Percentiles rank a stretch among this genome's conserved stretches.
These are phyloP conservation scores for Ormyrus rosae DNA, from an alignment of 2,888 invertebrate species.

Conservation along the genomic window DNA sequence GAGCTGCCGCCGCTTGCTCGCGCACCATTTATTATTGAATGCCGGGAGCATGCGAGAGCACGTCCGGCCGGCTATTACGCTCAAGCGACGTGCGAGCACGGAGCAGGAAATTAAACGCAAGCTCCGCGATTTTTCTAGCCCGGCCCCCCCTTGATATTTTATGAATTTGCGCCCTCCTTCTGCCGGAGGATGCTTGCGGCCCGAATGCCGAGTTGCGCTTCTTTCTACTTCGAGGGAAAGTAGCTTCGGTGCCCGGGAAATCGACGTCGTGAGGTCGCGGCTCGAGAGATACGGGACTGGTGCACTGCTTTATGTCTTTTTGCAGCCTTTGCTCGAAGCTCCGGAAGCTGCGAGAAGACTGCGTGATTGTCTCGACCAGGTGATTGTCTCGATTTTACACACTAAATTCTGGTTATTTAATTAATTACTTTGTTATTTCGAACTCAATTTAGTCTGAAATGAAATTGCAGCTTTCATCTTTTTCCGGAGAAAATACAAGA, in stretches of 20 bases:
- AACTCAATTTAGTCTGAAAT: no score
- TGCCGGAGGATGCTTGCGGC: no score
- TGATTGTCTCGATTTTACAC: no score
- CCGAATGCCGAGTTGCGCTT: no score
- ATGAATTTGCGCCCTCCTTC: slow-evolving; percentile 54
- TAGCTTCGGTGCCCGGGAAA: not conserved
- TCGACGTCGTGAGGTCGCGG: no score
- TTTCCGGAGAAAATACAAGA: no score
- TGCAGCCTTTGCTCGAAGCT: not conserved
- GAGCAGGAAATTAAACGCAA: slow-evolving; percentile 58
- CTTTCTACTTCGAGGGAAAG: not conserved
- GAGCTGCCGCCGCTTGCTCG: no score
- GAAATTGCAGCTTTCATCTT: no score
- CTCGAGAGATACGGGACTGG: not conserved
- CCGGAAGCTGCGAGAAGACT: no score
- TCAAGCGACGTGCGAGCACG: slow-evolving; percentile 1
- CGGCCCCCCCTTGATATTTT: slow-evolving; percentile 56
- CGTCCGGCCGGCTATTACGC: not conserved
- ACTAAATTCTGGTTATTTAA: no score
- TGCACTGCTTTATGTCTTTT: not conserved
- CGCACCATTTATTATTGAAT: slow-evolving; percentile 42
- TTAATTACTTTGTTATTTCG: no score
- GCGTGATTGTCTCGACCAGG: no score
- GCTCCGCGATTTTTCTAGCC: slow-evolving; percentile 40
- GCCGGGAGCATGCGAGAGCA: not conserved